Conservation (phyloP, 92 coral and sea anemone genomes). For the Heliopora coerulea region DNA sequence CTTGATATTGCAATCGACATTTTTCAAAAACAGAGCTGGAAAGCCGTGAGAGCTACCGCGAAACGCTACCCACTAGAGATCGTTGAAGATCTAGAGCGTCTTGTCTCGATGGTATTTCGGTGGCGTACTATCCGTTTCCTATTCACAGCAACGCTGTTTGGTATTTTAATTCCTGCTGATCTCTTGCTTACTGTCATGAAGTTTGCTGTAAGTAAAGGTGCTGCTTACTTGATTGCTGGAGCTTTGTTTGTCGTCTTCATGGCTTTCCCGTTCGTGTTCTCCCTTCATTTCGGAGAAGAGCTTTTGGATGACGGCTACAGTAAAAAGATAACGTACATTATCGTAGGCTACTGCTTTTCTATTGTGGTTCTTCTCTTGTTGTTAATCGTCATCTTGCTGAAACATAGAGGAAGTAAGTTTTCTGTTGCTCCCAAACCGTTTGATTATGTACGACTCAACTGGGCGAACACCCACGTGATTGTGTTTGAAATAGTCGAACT, state of each 20-base stretch:
- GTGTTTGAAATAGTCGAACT: conserved; percentile 87
- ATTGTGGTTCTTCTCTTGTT: conserved; percentile 60
- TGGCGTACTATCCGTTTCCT: conserved; percentile 88
- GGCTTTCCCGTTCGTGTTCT: conserved; percentile 76
- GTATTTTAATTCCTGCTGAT: conserved; percentile 95
- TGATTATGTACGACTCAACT: conserved; percentile 90
- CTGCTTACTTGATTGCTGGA: conserved; percentile 59
- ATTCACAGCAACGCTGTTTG: conserved; percentile 84
- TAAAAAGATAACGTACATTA: conserved; percentile 47
- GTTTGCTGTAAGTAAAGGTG: conserved; percentile 51
- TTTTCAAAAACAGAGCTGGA: conserved; percentile 85
- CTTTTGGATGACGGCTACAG: conserved; percentile 53
- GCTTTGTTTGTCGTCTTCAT: conserved; percentile 63
- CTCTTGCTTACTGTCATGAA: conserved; percentile 77
- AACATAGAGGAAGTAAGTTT: conserved; percentile 23
- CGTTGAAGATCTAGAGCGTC: conserved; percentile 57
- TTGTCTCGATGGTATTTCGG: conserved; percentile 56
- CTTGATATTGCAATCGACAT: conserved; percentile 83
- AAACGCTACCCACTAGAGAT: conserved; percentile 77
- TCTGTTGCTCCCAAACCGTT: conserved; percentile 72
- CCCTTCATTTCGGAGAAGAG: conserved; percentile 64
- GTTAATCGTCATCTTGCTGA: conserved; percentile 65
- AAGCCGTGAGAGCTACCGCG: conserved; percentile 86
- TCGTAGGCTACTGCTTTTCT: conserved; percentile 66
- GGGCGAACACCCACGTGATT: conserved; percentile 87